Base-by-base conservation (phyloP, 1,140 invertebrate species). In the Drepana arcuata region DNA sequence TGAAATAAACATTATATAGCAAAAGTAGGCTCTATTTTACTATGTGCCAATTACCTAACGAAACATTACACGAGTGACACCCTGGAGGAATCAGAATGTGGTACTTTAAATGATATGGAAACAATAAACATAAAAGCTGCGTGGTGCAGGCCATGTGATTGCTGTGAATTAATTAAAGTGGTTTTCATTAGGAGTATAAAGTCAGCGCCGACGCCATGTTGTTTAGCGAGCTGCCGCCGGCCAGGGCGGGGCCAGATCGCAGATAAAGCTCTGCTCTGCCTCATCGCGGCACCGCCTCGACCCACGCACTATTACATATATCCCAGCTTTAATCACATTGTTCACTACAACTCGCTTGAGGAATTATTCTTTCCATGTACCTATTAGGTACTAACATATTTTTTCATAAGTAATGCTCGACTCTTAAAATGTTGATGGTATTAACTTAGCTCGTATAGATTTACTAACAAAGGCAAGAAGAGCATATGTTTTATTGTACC, bases 151-250 rank as follows among this genome's bases (percentile, higher is more conserved):
- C 55, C 62, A 64, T 67, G 70, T 67, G 74, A 79, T 79, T 74
- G 67, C 63, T 73, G 71, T 67, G 71, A 74, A 75, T 79, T 79
- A 79, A 79, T 75, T 75, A 74, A 69, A 75, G 70, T 75, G 66
- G 60, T 67, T 74, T 74, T 75, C 63, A 68, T 73, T 67, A 65
- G 53, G 52, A 48, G 48, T 44, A 73, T 73, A 73, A 66, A 72
- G 32, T 40, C 37, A 40, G 44, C 21, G 15, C 34, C 29, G 34
- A 52, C 57, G 50, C 70, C 67, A 70, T 71, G 45, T 66, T 69
- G 54, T 45, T 43, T 51, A 42, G 48, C 39, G 38, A 43, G 46
- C 40, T 34, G n/a, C 24, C 40, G 41, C 41, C 41, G 34, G 11
- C 14, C 12, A 16, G 10, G 5, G 25, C 16, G 25, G 27, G 12